Conservation (phyloP, 2,888 invertebrate genomes). For the Dryobotodes eremita region DNA sequence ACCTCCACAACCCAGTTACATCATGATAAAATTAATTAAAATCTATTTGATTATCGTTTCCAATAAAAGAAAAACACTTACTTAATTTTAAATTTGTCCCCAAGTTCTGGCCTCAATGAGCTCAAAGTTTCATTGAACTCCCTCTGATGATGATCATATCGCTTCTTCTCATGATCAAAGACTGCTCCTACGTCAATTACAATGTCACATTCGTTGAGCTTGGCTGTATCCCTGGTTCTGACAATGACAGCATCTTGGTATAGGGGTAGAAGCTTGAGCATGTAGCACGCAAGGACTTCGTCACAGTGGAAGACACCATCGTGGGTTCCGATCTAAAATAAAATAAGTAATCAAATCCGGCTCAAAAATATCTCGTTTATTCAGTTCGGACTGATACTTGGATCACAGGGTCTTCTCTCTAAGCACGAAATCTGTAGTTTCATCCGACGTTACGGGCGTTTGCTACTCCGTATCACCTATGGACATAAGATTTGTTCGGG, state of each 20-base stretch:
- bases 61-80: conserved; percentile 70
- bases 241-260: conserved; percentile 96
- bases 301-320: conserved; percentile 98
- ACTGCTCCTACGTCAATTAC: conserved; percentile 98
- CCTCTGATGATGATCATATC: conserved; percentile 99
- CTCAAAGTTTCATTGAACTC: conserved; percentile 93
- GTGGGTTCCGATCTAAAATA: conserved; percentile 93
- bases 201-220: conserved; percentile 96
- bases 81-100: conserved; percentile 91
- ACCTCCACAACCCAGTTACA: too few relatives aligned
- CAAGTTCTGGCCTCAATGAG: conserved; percentile 91
- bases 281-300: conserved; percentile 97
- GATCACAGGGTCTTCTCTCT: too few relatives aligned
- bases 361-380: neutral
- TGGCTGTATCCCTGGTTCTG: conserved; percentile 91
- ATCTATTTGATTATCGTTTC: neutral
- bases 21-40: neutral
- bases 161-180: conserved; percentile 94
- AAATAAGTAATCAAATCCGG: neutral
- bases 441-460: too few relatives aligned
- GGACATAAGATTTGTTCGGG: too few relatives aligned
- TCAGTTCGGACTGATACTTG: neutral
- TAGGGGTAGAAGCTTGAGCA: conserved; percentile 95
- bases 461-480: too few relatives aligned
- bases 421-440: too few relatives aligned